These are phyloP conservation scores for Venustaconcha ellipsiformis DNA, from an alignment of 1,140 invertebrate genomes.

Conservation along the genomic window DNA sequence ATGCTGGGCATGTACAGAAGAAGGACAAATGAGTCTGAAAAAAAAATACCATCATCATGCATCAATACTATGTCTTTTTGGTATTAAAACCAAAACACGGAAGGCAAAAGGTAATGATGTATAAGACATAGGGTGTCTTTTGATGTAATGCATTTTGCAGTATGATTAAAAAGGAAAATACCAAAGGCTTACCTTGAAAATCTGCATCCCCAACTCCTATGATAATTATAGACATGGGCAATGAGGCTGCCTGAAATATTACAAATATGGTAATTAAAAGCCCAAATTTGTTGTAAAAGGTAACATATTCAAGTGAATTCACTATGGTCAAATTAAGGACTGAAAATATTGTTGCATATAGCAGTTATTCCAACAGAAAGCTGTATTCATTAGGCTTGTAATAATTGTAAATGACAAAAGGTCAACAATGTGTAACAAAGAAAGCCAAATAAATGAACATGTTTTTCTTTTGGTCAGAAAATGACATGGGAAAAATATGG, in stretches of 20 bases:
- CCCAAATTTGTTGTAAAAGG: neutral
- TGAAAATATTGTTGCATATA: neutral
- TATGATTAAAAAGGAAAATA: too few relatives aligned
- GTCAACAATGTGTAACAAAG: neutral
- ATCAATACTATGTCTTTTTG: too few relatives aligned
- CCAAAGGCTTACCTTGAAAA: constrained; percentile 54
- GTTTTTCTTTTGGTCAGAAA: neutral
- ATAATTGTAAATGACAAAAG: neutral
- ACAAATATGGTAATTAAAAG: neutral
- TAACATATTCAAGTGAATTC: neutral
- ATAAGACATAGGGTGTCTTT: too few relatives aligned
- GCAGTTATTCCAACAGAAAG: neutral
- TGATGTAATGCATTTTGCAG: too few relatives aligned
- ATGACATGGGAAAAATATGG: too few relatives aligned
- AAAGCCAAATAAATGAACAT: too few relatives aligned
- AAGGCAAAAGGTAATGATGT: too few relatives aligned
- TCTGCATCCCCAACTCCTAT: constrained; percentile 67
- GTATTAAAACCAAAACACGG: too few relatives aligned
- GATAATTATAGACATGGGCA: constrained; percentile 68
- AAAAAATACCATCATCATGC: too few relatives aligned
- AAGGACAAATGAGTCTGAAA: too few relatives aligned
- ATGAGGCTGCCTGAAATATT: constrained; percentile 54
- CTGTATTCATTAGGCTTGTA: neutral
- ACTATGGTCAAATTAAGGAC: neutral
- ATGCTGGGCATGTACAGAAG: too few relatives aligned